Base-by-base conservation (phyloP, 2,113 vertebrate species). In the Petromus typicus region DNA sequence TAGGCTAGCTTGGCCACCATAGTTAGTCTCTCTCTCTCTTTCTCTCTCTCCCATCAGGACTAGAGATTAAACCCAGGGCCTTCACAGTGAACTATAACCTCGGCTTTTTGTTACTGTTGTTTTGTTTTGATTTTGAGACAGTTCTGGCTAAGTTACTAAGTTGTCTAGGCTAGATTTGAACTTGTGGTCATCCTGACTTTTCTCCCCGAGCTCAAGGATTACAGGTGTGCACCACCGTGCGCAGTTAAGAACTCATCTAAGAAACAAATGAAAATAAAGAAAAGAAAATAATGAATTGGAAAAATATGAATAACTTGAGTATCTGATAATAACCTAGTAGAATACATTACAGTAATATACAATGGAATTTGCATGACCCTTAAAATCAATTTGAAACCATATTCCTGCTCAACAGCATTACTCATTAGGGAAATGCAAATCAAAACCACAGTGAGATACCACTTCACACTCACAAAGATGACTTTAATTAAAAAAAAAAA, bases 391-490 rank as follows among this genome's bases (percentile, higher is more conserved):
- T 76, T 45, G 56, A 91, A 90, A 92, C 57, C 22, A 43, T 9
- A n/a, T 51, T 25, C 48, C 30, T 71, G 14, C 14, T 57, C 80
- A 66, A 32, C 40, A 59, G n/a, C 54, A 37, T 83, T 78, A 54
- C 27, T 95, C 80, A 76, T 78, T 86, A 85, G 89, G 86, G 71
- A 95, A 92, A 85, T 32, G 37, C 37, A 92, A 92, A 61, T 94
- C 27, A 71, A 89, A 90, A 69, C 87, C 78, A 40, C 63, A 66
- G 14, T 20, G 64, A 87, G 86, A 30, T 30, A 14, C 37, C 16
- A 7, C 61, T 89, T 95, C 67, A 30, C 61, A 54, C 48, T 80
- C 76, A 20, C 40, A 9, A 61, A 84, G 69, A 83, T 86, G 81
- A 17, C 88, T 93, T n/a, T 71, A 79, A 51, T 69, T 89, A n/a